Evolutionary conservation across 2,797 vertebrate species (phyloP), one percentile per base, ranked within the genome.

Genomic region (Novumbra hubbsi): DNA sequence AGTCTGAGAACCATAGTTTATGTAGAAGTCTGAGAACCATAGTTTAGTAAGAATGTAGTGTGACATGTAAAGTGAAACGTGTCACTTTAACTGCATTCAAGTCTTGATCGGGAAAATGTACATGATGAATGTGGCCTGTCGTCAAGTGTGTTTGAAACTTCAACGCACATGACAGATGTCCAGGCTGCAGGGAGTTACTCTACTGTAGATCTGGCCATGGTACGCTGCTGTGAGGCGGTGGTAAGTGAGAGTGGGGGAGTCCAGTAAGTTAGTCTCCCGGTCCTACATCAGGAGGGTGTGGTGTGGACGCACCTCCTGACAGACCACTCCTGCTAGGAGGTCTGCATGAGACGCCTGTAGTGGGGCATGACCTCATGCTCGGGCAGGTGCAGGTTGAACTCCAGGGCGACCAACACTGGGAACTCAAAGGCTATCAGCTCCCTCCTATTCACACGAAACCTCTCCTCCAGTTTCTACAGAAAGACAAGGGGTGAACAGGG

Each of bases 401-500:
- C 98, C 86, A 99, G 92, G 73, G 98, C 98, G 90, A 99, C 98
- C 86, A 99, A 90, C 78, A 98, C 96, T 0, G 96, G 98, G 89
- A 99, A 99, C 90, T 99, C 98, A 0, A 98, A 99, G 88, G 97
- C 97, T 1, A 99, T 98, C 88, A 99, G 93, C 89, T 99, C 97
- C 21, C 98, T 91, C 68, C 98, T 93, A 86, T 98, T 99, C 91
- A 99, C 93, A 74, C 98, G 89, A 94, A 99, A 98, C 86, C 95
- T 94, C 91, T 99, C 98, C 90, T 99, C 98, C 92, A 99, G 94
- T 95, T 99, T 98, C 96, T 98, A 48, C 76, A 79, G 32, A 78
- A 52, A 74, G 71, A 78, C 62, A 77, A 28, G 74, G 16, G 9
- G 30, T 16, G 50, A 21, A 3, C 27, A 11, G 65, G 41, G 19